phyloP scores from a whole-genome alignment of 2,888 invertebrate species.

The Dioctria rufipes region DNA sequence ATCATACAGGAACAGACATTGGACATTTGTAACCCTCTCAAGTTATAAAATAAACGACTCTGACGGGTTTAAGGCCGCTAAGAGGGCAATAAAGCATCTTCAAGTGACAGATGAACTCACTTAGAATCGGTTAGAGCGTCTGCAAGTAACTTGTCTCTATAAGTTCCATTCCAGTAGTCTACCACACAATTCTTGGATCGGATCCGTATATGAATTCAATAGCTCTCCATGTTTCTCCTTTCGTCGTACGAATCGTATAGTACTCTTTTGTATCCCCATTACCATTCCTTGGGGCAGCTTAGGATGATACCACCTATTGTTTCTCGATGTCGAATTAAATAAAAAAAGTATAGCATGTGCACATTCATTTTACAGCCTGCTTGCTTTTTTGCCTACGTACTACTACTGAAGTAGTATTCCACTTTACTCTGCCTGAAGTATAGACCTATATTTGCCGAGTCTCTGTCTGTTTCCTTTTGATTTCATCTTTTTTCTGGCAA shows the following conservation, averaged over 20 bases:
- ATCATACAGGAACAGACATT: background rate
- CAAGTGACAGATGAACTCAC: slow-evolving; percentile 45
- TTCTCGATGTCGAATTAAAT: background rate
- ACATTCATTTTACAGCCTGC: slow-evolving; percentile 25
- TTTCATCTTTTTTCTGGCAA: slow-evolving; percentile 13
- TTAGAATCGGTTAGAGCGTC: slow-evolving; percentile 39
- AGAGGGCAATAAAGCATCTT: slow-evolving; percentile 41
- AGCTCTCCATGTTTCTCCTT: slow-evolving; percentile 19
- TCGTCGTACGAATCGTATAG: background rate
- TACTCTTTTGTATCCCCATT: background rate
- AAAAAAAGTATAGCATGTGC: slow-evolving; percentile 15
- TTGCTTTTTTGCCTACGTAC: too few species aligned
- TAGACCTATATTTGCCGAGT: background rate
- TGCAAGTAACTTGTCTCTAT: slow-evolving; percentile 5
- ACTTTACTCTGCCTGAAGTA: background rate
- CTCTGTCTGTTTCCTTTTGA: background rate
- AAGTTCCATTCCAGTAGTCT: background rate
- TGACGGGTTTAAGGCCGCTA: slow-evolving; percentile 20
- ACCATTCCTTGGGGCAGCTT: too few species aligned
- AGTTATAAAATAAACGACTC: slow-evolving; percentile 36
- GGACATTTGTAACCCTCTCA: slow-evolving; percentile 36
- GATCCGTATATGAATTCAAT: slow-evolving; percentile 31
- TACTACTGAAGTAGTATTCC: background rate
- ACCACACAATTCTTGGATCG: slow-evolving; percentile 27
- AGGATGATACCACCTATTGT: too few species aligned